These are phyloP conservation scores for Steromphala cineraria DNA, from an alignment of 2,888 invertebrate species.

Conservation along the genomic window DNA sequence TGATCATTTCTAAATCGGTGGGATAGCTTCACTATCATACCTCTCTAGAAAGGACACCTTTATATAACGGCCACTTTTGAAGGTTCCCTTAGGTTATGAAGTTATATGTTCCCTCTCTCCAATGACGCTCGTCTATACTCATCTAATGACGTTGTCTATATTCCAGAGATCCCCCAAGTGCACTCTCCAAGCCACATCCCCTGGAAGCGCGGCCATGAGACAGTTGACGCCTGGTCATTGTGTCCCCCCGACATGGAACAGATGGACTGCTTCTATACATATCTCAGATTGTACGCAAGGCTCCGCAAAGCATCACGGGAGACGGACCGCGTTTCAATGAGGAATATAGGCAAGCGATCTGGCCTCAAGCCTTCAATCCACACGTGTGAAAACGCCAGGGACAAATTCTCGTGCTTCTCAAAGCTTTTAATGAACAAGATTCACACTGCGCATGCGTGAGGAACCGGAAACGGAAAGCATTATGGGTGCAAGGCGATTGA, in stretches of 20 bases:
- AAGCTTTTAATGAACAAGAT: neutral
- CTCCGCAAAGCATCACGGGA: slow-evolving; percentile 41
- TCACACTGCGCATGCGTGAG: neutral
- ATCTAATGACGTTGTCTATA: no score
- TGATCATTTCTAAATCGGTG: no score
- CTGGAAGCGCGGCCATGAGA: slow-evolving; percentile 22
- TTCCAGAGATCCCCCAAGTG: no score
- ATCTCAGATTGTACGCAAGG: slow-evolving; percentile 45
- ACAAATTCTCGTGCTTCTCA: neutral
- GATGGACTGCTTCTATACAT: slow-evolving; percentile 42
- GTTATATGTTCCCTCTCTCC: no score
- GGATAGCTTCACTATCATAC: no score
- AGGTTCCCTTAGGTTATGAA: no score
- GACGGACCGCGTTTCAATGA: slow-evolving; percentile 34
- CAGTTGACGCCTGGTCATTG: slow-evolving; percentile 38
- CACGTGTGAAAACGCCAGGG: neutral
- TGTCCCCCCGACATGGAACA: slow-evolving; percentile 35
- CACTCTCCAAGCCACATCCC: no score
- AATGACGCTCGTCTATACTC: no score
- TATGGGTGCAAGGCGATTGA: neutral
- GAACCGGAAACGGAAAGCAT: neutral
- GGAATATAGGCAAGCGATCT: slow-evolving; percentile 39
- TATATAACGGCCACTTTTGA: no score
- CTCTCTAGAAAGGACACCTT: no score
- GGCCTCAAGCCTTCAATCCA: neutral